Conservation (phyloP, 2,797 vertebrate species). For the Mycteria americana region DNA sequence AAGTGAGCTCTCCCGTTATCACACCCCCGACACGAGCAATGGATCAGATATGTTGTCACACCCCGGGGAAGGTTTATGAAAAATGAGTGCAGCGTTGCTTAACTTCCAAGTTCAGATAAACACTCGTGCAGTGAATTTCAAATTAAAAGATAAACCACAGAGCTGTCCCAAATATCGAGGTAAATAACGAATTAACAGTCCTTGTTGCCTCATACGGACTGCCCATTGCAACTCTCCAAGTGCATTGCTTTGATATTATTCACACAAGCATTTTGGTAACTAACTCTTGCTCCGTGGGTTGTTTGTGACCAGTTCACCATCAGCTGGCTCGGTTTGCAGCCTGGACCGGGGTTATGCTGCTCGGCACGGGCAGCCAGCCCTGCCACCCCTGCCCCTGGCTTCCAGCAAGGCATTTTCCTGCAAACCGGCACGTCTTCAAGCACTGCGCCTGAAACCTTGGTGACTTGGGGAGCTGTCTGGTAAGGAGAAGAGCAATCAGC, state of each 20-base stretch:
- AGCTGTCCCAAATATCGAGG: background rate
- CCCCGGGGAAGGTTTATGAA: background rate
- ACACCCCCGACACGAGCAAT: background rate
- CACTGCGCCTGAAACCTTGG: background rate
- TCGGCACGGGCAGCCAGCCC: background rate
- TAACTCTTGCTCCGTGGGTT: rapidly evolving
- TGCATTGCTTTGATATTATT: background rate
- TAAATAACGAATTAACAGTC: background rate
- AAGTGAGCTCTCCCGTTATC: background rate
- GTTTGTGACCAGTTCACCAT: background rate
- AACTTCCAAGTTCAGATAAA: background rate
- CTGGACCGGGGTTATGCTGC: background rate
- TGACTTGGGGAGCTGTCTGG: background rate
- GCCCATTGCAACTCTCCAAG: background rate
- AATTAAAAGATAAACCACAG: background rate
- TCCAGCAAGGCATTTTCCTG: background rate
- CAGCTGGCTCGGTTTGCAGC: background rate
- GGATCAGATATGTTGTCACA: background rate
- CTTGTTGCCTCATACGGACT: background rate
- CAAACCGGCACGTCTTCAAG: background rate
- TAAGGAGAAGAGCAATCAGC: background rate
- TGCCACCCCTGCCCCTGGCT: background rate
- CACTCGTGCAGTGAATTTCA: background rate
- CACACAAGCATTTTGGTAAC: background rate
- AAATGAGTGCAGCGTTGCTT: background rate